phyloP scores from a whole-genome alignment of 2,888 invertebrate genomes.

The Psylliodes chrysocephalus region DNA sequence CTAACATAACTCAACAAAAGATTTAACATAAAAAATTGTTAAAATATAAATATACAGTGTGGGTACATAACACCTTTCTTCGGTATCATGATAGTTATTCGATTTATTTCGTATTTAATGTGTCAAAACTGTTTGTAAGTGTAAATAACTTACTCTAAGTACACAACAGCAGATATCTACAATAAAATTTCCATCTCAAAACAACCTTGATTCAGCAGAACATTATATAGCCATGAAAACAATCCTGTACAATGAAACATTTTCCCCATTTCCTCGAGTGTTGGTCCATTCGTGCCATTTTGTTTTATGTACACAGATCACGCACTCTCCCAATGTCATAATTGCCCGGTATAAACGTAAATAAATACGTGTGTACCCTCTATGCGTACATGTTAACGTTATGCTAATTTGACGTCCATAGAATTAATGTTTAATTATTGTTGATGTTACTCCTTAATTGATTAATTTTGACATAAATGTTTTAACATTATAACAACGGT shows the following conservation, averaged over 20 bases:
- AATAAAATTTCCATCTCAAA: too few relatives aligned
- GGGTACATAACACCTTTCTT: too few relatives aligned
- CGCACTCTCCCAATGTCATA: conserved; percentile 36
- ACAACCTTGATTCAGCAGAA: too few relatives aligned
- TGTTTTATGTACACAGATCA: conserved; percentile 32
- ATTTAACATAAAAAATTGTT: too few relatives aligned
- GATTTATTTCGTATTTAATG: too few relatives aligned
- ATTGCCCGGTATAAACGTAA: conserved; percentile 37
- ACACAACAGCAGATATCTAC: too few relatives aligned
- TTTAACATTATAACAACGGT: background rate
- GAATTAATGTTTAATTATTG: conserved; percentile 31
- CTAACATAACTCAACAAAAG: too few relatives aligned
- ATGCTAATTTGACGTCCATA: conserved; percentile 37
- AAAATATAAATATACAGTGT: too few relatives aligned
- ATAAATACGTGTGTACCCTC: conserved; percentile 31
- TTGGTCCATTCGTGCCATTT: conserved; percentile 17
- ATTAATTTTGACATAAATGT: conserved; percentile 19
- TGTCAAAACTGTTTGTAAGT: too few relatives aligned
- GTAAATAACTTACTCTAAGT: too few relatives aligned
- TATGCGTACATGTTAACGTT: conserved; percentile 30
- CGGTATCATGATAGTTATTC: too few relatives aligned
- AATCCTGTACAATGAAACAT: background rate
- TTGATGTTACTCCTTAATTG: conserved; percentile 19
- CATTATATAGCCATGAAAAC: too few relatives aligned
- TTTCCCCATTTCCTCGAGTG: background rate